Percentiles rank a stretch among this genome's conserved stretches.
Evolutionary conservation across 2,888 invertebrate genomes (phyloP).

Genomic region (Oasisia sp.): DNA sequence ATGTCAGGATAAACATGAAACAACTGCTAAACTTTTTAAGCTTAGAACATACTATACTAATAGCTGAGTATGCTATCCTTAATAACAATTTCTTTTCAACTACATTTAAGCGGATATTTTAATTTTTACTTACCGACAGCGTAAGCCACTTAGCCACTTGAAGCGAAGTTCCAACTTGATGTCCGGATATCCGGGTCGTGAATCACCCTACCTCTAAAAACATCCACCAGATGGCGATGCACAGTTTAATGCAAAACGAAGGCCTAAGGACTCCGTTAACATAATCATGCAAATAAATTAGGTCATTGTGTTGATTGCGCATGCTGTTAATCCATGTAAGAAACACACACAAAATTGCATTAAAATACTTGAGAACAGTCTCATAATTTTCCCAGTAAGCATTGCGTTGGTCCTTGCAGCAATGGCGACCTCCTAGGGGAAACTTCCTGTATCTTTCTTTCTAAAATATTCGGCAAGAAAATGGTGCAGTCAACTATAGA

Average conservation of each 20-base stretch:
- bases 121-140: not conserved
- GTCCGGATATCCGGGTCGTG: constrained; percentile 17
- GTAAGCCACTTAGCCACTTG: not conserved
- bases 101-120: not conserved
- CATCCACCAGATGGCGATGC: not conserved
- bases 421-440: not conserved
- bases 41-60: not conserved
- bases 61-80: not conserved
- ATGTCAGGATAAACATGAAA: not conserved
- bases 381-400: not conserved
- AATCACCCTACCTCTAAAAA: not conserved
- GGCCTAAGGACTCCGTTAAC: not conserved
- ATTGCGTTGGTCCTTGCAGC: too few species aligned
- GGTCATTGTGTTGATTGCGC: not conserved
- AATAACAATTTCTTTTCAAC: not conserved
- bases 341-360: not conserved
- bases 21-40: not conserved
- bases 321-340: not conserved
- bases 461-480: not conserved
- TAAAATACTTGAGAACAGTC: not conserved
- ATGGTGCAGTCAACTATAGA: constrained; percentile 9
- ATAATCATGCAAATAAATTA: not conserved
- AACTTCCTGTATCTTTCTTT: not conserved
- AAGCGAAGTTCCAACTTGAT: constrained; percentile 17
- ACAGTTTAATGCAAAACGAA: not conserved